phyloP scores from a whole-genome alignment of 2,113 vertebrate species.

The Brachyhypopomus occidentalis region DNA sequence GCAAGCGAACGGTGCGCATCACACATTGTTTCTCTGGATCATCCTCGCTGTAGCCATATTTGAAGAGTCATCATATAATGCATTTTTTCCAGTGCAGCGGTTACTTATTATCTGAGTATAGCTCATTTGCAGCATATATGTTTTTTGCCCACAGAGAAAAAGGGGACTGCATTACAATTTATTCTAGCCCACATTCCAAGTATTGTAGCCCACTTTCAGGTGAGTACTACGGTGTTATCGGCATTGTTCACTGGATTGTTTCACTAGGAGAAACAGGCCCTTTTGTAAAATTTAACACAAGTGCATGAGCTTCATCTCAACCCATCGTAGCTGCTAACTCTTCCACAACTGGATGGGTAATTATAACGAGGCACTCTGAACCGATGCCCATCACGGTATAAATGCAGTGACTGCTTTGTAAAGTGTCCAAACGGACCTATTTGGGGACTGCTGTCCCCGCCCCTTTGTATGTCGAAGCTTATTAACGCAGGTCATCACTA shows the following conservation, averaged over 20 bases:
- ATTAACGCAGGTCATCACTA: neutral
- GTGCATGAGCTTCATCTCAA: neutral
- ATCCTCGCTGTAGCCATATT: constrained; percentile 60
- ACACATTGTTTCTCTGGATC: constrained; percentile 62
- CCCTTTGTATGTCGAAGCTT: neutral
- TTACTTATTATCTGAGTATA: constrained; percentile 41
- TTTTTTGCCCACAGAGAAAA: constrained; percentile 42
- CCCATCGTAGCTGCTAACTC: too few species aligned
- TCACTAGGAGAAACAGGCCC: neutral
- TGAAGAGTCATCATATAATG: constrained; percentile 42
- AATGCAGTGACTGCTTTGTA: neutral
- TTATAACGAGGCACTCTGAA: neutral
- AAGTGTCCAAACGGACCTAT: neutral
- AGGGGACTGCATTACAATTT: constrained; percentile 35
- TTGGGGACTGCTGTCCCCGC: neutral
- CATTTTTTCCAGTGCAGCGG: constrained; percentile 23
- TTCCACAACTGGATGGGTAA: neutral
- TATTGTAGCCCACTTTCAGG: constrained; percentile 41
- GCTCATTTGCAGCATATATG: constrained; percentile 4
- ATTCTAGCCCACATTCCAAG: constrained; percentile 22
- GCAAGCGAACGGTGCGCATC: constrained; percentile 56
- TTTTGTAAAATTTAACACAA: neutral
- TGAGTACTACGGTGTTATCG: constrained; percentile 20
- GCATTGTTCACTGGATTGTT: neutral
- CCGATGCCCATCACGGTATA: neutral